Base-by-base conservation (phyloP, 2,888 invertebrate genomes). In the Ormyrus labotus region DNA sequence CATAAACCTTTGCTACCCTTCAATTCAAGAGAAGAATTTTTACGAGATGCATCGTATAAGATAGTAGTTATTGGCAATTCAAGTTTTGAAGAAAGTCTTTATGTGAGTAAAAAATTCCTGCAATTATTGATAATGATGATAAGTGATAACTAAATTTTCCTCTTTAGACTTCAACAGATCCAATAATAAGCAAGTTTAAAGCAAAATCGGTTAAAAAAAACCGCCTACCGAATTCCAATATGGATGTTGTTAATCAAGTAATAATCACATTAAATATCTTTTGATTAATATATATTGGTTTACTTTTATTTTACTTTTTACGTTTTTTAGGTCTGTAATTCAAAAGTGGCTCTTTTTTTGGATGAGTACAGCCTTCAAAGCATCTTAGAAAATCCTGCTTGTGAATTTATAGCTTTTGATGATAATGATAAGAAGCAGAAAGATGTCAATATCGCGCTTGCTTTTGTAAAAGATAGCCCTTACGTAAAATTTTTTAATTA, bases 1-100 rank as follows among this genome's bases (percentile, higher is more conserved):
- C 70, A 77, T 5, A 70, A 63, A 61, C 70, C 70, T 0, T 48
- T 10, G 9, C 48, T 84, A 72, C 85, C 85, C 3, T 86, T 86
- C 47, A 3, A 61, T 50, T 74, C 81, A 1, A 9, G 78, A 6
- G 34, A 69, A 10, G 78, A 71, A 7, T 81, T 78, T 7, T 57
- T 81, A 6, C 6, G 57, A 0, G 78, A 67, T 64, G 69, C 64
- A 7, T 48, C 74, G 1, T 69, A 81, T 11, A 81, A 71, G 50
- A 9, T 81, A 10, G 9, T 19, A 8, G n/a, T 58, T 6, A 4
- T 74, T 50, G 64, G 70, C 19, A 10, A 63, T n/a, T 60, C 70
- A 9, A 81, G 19, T 13, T 74, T 61, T 9, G 9, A 63, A 9
- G 68, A 81, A 8, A n/a, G 6, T n/a, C 69, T 81, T 48, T 19